These are phyloP conservation scores for Eubucco bourcierii DNA, from an alignment of 2,113 vertebrate genomes.

Conservation along the genomic window DNA sequence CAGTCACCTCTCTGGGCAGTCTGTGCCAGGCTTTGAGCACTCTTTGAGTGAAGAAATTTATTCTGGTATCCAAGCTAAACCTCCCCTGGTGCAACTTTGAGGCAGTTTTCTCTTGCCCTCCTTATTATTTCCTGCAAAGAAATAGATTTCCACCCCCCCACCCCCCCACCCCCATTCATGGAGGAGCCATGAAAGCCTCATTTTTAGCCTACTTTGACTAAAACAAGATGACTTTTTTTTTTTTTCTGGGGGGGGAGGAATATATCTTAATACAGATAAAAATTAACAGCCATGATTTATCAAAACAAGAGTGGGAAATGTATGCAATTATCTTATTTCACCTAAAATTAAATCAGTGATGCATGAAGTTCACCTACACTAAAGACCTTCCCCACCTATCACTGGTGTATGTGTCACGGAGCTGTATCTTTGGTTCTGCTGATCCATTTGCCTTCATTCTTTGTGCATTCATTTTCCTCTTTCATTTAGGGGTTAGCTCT, in stretches of 20 bases:
- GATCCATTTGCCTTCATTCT: background rate
- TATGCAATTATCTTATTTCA: background rate
- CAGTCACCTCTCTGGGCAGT: too few species aligned
- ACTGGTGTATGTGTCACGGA: background rate
- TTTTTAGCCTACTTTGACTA: slow-evolving; percentile 29
- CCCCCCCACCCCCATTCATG: too few species aligned
- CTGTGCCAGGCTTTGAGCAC: too few species aligned
- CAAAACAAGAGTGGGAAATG: background rate
- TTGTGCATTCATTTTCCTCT: background rate
- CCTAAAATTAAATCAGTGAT: background rate
- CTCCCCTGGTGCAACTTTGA: too few species aligned
- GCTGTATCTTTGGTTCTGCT: background rate
- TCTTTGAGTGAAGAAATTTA: too few species aligned
- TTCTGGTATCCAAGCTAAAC: too few species aligned
- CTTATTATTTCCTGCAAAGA: slow-evolving; percentile 23
- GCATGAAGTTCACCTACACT: background rate
- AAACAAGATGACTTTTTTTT: background rate
- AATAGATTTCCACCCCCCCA: too few species aligned
- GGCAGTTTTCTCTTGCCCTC: background rate
- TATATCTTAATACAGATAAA: slow-evolving; percentile 6
- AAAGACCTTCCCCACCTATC: background rate
- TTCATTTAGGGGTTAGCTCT: background rate
- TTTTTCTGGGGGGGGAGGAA: background rate
- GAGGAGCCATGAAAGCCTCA: background rate
- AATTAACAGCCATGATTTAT: slow-evolving; percentile 3